Evolutionary conservation across 2,888 invertebrate species (phyloP).

Genomic region (Tachina fera): DNA sequence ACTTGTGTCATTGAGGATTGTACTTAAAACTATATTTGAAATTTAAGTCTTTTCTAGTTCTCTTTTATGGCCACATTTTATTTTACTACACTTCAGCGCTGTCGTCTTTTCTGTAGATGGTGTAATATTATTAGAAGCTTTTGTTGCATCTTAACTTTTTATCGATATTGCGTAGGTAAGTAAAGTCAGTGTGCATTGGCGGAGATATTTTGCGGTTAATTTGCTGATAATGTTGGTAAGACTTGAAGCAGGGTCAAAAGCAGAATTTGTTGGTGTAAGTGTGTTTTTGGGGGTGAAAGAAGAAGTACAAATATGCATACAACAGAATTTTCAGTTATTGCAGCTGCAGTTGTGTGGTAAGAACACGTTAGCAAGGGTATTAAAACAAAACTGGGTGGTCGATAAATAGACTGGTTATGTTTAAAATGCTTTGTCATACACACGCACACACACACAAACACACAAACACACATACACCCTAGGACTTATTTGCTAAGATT

Average conservation of each 20-base stretch:
- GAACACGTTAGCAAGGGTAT: background rate
- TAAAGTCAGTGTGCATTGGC: constrained; percentile 43
- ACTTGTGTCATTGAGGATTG: constrained; percentile 35
- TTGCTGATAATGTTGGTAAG: constrained; percentile 66
- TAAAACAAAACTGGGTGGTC: constrained; percentile 43
- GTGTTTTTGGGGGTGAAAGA: background rate
- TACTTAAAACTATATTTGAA: constrained; percentile 43
- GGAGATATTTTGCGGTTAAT: constrained; percentile 66
- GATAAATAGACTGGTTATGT: constrained; percentile 36
- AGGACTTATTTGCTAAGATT: background rate
- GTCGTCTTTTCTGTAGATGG: constrained; percentile 10
- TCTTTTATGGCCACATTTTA: constrained; percentile 7
- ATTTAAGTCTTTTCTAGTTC: constrained; percentile 21
- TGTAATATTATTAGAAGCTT: constrained; percentile 53
- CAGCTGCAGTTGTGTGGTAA: background rate
- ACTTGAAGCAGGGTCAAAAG: constrained; percentile 48
- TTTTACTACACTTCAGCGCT: constrained; percentile 9
- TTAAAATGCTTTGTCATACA: constrained; percentile 1
- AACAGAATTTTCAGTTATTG: background rate
- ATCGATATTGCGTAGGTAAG: constrained; percentile 28
- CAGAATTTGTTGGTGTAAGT: background rate
- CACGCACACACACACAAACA: background rate
- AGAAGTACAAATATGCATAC: background rate
- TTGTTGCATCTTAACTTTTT: constrained; percentile 53
- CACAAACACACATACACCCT: no score